Conservation (phyloP, 2,797 vertebrate genomes). For the Typhlichthys eigenmanni region DNA sequence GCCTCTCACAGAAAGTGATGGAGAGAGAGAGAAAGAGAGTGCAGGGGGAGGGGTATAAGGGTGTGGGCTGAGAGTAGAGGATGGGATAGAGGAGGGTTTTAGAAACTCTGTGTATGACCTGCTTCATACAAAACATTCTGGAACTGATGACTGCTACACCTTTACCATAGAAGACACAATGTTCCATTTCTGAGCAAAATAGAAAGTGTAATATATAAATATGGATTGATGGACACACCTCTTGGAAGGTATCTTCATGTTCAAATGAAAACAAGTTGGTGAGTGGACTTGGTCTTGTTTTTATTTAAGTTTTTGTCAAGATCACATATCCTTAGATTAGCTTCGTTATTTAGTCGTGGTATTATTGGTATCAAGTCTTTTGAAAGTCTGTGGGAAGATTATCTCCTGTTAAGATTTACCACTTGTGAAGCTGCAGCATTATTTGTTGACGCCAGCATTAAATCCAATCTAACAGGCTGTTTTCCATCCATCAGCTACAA, state of each 20-base stretch:
- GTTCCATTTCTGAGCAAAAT: neutral
- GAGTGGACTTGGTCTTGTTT: slow-evolving; percentile 19
- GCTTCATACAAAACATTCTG: neutral
- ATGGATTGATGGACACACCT: neutral
- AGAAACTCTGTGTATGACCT: slow-evolving; percentile 13
- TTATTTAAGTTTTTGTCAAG: neutral
- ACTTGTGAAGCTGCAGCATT: neutral
- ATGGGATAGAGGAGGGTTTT: slow-evolving; percentile 11
- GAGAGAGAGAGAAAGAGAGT: slow-evolving; percentile 14
- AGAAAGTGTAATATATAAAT: neutral
- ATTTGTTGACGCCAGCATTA: slow-evolving; percentile 1
- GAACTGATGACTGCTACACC: neutral
- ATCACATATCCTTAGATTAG: neutral
- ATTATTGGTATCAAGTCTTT: no score
- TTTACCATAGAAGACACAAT: neutral
- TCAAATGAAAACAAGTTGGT: slow-evolving; percentile 34
- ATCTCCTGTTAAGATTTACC: slow-evolving; percentile 2
- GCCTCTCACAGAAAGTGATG: slow-evolving; percentile 26
- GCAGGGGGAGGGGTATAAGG: slow-evolving; percentile 44
- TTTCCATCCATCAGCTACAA: neutral
- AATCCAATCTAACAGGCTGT: slow-evolving; percentile 19
- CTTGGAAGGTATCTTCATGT: neutral
- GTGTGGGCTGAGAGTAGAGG: slow-evolving; percentile 47
- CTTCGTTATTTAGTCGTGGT: no score
- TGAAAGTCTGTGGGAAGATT: no score